These are phyloP conservation scores for Drosophila sp. DNA, from an alignment of 1,140 invertebrate genomes.

Conservation along the genomic window DNA sequence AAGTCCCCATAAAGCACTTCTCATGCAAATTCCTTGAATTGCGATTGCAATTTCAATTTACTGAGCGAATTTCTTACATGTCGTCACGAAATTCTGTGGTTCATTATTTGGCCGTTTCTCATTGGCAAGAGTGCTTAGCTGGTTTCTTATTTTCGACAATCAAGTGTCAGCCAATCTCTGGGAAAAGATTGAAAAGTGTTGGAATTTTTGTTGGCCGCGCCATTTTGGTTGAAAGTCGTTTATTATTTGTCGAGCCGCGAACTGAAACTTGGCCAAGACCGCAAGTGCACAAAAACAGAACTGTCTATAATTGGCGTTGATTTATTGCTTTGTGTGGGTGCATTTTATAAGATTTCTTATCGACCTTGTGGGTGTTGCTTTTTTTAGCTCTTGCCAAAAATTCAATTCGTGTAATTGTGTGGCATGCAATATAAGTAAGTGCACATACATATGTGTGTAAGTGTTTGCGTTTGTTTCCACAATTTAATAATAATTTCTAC, in stretches of 20 bases:
- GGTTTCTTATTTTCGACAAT: background rate
- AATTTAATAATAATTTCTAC: constrained; percentile 64
- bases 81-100: constrained; percentile 38
- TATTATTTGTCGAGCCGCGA: constrained; percentile 56
- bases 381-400: constrained; percentile 51
- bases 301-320: constrained; percentile 74
- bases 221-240: constrained; percentile 32
- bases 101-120: constrained; percentile 60
- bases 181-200: constrained; percentile 68
- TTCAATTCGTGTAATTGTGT: constrained; percentile 68
- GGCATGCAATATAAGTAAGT: constrained; percentile 17
- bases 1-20: background rate
- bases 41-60: constrained; percentile 42
- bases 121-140: constrained; percentile 5
- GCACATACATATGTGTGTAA: constrained; percentile 4
- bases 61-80: constrained; percentile 37
- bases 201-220: constrained; percentile 35
- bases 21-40: constrained; percentile 10
- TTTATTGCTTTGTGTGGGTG: constrained; percentile 70
- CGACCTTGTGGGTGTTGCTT: constrained; percentile 32
- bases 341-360: constrained; percentile 46
- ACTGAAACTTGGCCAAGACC: constrained; percentile 35
- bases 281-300: constrained; percentile 5
- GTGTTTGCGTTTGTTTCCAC: constrained; percentile 8
- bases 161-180: constrained; percentile 19